Base-by-base conservation (phyloP, 1,140 invertebrate species). In the Agraylea sexmaculata region DNA sequence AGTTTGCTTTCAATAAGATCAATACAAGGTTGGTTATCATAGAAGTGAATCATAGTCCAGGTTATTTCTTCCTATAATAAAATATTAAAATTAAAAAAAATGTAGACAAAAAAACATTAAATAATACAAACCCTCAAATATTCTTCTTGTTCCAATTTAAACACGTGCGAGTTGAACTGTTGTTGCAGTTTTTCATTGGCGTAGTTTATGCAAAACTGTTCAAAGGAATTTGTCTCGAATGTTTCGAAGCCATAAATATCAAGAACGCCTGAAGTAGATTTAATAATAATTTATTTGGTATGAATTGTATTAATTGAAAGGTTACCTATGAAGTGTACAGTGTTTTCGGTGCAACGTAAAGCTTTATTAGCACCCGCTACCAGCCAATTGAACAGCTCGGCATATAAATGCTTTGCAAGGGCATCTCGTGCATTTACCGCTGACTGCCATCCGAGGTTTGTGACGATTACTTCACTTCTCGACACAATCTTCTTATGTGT, bases 181-280 rank as follows among this genome's bases (percentile, higher is more conserved):
- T 99, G 94, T 52, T 99, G 95, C 1, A 99, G 69, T 60, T 98
- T 98, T 60, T 99, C 95, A 64, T 99, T 99, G 0, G 95, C 94
- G 66, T 98, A 99, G 67, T 99, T 99, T 38, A 99, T 99, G 62
- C 94, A 99, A 64, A 99, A 97, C 64, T 99, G 95, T 61, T 98
- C 94, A 67, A 98, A 99, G 21, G 89, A 94, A 62, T 99, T 99
- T 2, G 80, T 76, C 55, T 96, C 88, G 64, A 99, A 99, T 1
- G 93, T 98, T 67, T 99, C 95, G 67, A 98, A 98, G 2, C 94
- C 94, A 66, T 97, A 97, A 50, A 98, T 98, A 65, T 98, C 94
- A 4, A 98, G 67, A 0, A 99, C 92, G 28, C 91, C 91, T 58
- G 88, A 81, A 58, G 88, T 65, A 59, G 15, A 51, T 45, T 17